Evolutionary conservation across 2,797 vertebrate genomes (phyloP).

Genomic region (Artibeus lituratus): DNA sequence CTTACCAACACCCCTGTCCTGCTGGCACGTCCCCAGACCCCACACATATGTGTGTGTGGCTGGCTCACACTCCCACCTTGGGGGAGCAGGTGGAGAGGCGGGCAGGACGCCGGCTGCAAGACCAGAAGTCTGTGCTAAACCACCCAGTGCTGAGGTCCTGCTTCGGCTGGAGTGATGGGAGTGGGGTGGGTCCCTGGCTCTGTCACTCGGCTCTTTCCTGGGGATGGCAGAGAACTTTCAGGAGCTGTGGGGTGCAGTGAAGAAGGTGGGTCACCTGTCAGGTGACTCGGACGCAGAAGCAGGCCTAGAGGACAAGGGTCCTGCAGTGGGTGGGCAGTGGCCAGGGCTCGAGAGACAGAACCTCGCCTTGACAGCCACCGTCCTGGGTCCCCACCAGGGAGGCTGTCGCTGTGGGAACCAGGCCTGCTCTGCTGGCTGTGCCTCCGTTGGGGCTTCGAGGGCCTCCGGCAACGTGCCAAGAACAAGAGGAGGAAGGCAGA

Average conservation of each 20-base stretch:
- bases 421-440: too few relatives aligned
- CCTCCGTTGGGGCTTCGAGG: too few relatives aligned
- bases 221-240: not conserved
- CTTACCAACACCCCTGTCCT: not conserved
- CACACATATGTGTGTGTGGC: not conserved
- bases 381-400: too few relatives aligned
- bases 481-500: too few relatives aligned
- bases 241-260: not conserved
- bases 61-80: not conserved
- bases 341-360: not conserved
- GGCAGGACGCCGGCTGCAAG: not conserved
- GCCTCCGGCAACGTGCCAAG: too few relatives aligned
- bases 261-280: not conserved
- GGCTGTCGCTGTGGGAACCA: too few relatives aligned
- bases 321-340: too few relatives aligned
- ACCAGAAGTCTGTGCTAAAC: not conserved
- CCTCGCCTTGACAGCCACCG: too few relatives aligned
- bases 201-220: not conserved
- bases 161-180: accelerated
- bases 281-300: accelerated
- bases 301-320: not conserved
- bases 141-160: not conserved
- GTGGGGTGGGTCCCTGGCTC: accelerated
- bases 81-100: not conserved
- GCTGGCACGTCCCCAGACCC: not conserved